A percentile compares a stretch with the other conserved stretches of the same genome.
These are phyloP conservation scores for Chrysomela aeneicollis DNA, from an alignment of 2,888 invertebrate genomes.

Conservation along the genomic window DNA sequence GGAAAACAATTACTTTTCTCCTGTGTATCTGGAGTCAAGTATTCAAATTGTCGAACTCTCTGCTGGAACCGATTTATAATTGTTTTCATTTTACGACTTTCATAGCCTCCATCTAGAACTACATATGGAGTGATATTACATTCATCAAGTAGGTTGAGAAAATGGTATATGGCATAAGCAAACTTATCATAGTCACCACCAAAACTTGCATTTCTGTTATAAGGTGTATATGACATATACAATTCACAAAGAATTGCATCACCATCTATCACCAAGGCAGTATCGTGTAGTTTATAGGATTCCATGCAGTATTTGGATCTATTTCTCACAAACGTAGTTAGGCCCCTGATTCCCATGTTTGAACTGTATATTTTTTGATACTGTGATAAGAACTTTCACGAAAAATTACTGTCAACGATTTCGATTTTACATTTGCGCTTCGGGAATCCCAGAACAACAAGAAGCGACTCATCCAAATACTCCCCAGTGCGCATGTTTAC, in stretches of 20 bases:
- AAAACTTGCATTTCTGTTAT: constrained; percentile 71
- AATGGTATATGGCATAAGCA: constrained; percentile 70
- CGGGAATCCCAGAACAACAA: too few relatives aligned
- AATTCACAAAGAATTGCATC: constrained; percentile 77
- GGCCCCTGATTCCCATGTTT: constrained; percentile 74
- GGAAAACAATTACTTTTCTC: constrained; percentile 73
- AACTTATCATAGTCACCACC: constrained; percentile 88
- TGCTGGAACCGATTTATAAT: constrained; percentile 47
- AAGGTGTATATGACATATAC: constrained; percentile 66
- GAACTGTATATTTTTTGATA: too few relatives aligned
- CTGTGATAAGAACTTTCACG: too few relatives aligned
- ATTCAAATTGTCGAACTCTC: constrained; percentile 54
- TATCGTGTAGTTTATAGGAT: constrained; percentile 71
- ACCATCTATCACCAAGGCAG: constrained; percentile 82
- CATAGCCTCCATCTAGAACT: constrained; percentile 76
- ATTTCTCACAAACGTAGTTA: constrained; percentile 80
- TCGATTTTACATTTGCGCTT: too few relatives aligned
- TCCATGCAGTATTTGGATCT: constrained; percentile 72
- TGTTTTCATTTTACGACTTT: constrained; percentile 58
- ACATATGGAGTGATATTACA: constrained; percentile 79
- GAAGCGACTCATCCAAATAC: too few relatives aligned
- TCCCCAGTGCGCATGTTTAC: too few relatives aligned
- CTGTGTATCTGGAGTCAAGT: constrained; percentile 67
- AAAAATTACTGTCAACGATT: too few relatives aligned
- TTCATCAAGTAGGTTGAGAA: constrained; percentile 73